phyloP scores from a whole-genome alignment of 2,888 invertebrate genomes.

The Bruchidius siliquastri region DNA sequence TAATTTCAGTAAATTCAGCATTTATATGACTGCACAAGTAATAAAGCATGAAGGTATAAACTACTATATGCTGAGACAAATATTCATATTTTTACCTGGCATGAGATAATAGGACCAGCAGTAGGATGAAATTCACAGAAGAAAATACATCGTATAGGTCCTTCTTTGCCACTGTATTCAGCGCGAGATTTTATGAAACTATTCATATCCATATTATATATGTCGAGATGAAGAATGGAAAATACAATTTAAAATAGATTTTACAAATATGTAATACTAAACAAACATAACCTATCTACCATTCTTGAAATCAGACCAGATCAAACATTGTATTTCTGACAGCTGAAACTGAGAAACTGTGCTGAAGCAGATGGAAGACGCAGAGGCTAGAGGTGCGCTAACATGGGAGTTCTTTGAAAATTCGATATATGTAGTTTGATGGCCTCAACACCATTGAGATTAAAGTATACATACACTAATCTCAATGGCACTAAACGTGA shows the following conservation, averaged over 20 bases:
- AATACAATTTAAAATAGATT: too few species aligned
- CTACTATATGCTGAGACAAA: not conserved
- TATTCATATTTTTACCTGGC: conserved; percentile 60
- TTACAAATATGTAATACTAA: not conserved
- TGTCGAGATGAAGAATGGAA: not conserved
- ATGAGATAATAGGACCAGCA: conserved; percentile 78
- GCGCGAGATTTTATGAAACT: not conserved
- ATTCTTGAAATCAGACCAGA: too few species aligned
- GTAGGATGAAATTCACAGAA: conserved; percentile 73
- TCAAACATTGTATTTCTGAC: not conserved
- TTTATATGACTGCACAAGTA: too few species aligned
- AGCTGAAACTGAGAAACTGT: not conserved
- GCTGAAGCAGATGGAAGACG: too few species aligned
- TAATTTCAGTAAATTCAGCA: too few species aligned
- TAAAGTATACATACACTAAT: too few species aligned
- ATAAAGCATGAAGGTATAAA: too few species aligned
- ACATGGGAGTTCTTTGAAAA: too few species aligned
- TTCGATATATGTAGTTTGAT: too few species aligned
- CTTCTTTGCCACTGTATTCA: conserved; percentile 51
- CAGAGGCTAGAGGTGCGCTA: too few species aligned
- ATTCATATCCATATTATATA: not conserved
- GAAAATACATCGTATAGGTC: conserved; percentile 77
- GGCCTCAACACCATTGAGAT: too few species aligned
- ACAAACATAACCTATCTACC: not conserved
- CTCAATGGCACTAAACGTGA: too few species aligned